phyloP scores from a whole-genome alignment of 2,113 vertebrate species.

The Oreochromis spilurus region DNA sequence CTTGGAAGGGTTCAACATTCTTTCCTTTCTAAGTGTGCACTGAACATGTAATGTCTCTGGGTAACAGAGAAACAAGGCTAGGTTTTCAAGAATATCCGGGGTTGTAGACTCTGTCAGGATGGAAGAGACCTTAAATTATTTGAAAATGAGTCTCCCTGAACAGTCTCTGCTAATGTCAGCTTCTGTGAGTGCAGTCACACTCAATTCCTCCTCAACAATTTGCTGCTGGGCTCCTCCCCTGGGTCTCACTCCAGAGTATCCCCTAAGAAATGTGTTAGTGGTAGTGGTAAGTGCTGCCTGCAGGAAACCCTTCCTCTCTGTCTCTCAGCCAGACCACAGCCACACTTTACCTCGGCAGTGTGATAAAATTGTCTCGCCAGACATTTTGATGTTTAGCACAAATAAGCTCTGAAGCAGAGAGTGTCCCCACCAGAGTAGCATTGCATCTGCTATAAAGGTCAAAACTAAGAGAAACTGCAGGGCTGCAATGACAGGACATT shows the following conservation, averaged over 20 bases:
- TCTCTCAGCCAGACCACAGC: not conserved
- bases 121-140: not conserved
- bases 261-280: not conserved
- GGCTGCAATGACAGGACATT: not conserved
- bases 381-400: not conserved
- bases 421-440: not conserved
- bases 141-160: not conserved
- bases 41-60: not conserved
- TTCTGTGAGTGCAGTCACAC: not conserved
- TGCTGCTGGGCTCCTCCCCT: not conserved
- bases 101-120: not conserved
- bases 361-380: not conserved
- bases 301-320: not conserved
- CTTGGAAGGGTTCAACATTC: not conserved
- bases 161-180: not conserved
- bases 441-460: not conserved
- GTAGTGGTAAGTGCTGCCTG: not conserved
- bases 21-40: not conserved
- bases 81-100: not conserved
- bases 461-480: not conserved
- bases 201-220: not conserved
- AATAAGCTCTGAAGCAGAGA: not conserved
- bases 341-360: not conserved
- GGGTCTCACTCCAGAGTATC: not conserved
- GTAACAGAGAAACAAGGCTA: not conserved